These are phyloP conservation scores for Molossus alvarezi DNA, from an alignment of 2,797 vertebrate species.

Conservation along the genomic window DNA sequence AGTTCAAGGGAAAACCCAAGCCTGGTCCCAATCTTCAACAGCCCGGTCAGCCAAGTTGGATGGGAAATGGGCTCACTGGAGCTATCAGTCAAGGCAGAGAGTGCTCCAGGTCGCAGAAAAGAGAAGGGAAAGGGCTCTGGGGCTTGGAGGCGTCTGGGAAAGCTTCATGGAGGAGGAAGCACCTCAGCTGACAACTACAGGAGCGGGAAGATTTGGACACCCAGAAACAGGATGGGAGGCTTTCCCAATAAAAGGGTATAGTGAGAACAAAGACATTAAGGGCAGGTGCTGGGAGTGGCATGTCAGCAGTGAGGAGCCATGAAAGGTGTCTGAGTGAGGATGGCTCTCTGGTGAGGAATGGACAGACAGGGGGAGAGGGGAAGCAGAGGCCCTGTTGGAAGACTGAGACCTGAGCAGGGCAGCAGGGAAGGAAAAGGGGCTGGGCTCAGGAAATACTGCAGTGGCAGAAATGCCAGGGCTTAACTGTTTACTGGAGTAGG, in stretches of 20 bases:
- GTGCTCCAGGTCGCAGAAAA: background rate
- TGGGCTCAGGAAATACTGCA: background rate
- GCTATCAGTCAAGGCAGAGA: background rate
- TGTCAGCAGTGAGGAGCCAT: background rate
- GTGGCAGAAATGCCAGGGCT: background rate
- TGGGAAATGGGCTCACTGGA: background rate
- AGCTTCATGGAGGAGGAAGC: slow-evolving; percentile 8
- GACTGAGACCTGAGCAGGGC: background rate
- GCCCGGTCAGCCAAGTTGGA: background rate
- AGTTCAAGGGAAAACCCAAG: background rate
- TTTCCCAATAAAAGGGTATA: background rate
- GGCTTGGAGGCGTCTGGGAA: background rate
- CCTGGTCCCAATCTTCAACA: background rate
- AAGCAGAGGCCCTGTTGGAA: background rate
- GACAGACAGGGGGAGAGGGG: background rate
- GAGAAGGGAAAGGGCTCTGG: background rate
- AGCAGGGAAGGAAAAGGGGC: background rate
- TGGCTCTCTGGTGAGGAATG: background rate
- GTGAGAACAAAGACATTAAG: background rate
- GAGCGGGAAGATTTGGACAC: background rate
- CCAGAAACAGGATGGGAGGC: background rate
- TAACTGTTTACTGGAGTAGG: background rate
- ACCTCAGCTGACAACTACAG: background rate
- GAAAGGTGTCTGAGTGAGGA: background rate
- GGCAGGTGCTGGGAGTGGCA: background rate